A percentile compares a stretch with the other conserved stretches of the same genome.
Conservation (phyloP, 2,797 vertebrate genomes). For the Eidolon dupreanum region DNA sequence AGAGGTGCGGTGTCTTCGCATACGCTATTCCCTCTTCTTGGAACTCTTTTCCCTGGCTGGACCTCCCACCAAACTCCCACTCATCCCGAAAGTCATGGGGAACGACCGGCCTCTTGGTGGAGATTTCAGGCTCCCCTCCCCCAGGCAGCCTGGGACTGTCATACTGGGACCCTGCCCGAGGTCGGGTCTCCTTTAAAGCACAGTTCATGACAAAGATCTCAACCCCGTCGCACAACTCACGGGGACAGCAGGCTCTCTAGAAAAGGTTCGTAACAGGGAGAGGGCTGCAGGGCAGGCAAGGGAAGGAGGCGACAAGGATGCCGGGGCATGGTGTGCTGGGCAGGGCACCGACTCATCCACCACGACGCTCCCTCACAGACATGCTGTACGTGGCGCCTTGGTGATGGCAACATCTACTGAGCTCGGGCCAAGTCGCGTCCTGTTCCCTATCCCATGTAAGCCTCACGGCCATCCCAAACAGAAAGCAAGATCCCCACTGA, state of each 20-base stretch:
- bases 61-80: neutral
- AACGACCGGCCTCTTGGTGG: neutral
- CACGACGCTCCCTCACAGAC: too few relatives aligned
- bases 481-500: neutral
- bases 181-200: neutral
- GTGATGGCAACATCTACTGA: neutral
- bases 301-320: too few relatives aligned
- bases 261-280: neutral
- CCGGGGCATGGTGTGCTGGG: too few relatives aligned
- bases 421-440: neutral
- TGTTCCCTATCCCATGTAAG: too few relatives aligned
- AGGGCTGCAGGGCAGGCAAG: neutral
- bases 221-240: neutral
- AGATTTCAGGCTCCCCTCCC: too few relatives aligned
- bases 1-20: neutral
- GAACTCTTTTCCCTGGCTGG: neutral
- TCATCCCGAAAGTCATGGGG: neutral
- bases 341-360: neutral
- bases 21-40: neutral
- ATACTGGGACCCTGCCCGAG: neutral
- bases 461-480: neutral
- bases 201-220: neutral
- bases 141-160: too few relatives aligned
- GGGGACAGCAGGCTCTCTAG: neutral
- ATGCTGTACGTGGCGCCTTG: fast-evolving